Base-by-base conservation (phyloP, 2,797 vertebrate species). In the Bothrops alternatus region DNA sequence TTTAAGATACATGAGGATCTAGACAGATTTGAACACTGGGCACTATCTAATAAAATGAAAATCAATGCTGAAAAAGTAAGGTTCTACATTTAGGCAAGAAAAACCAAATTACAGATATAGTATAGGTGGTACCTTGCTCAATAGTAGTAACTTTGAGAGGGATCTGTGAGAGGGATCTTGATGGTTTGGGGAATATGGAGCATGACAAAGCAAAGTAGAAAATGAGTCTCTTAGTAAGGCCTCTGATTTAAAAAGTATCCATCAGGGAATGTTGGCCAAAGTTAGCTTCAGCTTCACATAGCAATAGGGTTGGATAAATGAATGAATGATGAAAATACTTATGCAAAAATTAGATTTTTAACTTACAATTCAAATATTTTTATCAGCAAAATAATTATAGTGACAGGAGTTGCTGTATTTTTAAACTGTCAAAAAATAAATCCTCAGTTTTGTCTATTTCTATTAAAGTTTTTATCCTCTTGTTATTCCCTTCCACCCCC, bases 381-480 rank as follows among this genome's bases (percentile, higher is more conserved):
- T 56, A 73, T 56, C n/a, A 90, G 6, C 65, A 78, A 90, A 78
- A 82, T 25, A 78, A 20, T 90, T 12, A 26, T 85, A 60, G 7
- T n/a, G 55, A 87, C 7, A 28, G 7, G 60, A 20, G 4, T 53
- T 56, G 11, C 3, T 87, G 13, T 25, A 65, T 8, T 91, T 87
- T 56, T 87, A 55, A 90, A 90, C 53, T 90, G 32, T 37, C 3
- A 32, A 58, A 14, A 78, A 90, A 47, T 28, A 65, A 47, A 8
- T 25, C 63, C 69, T 65, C 3, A 23, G 23, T 37, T 37, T 37
- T 37, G 32, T 73, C 18, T 50, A 32, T 32, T 90, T 87, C 60
- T 25, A 25, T n/a, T 23, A 42, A 32, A 26, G 69, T 92, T 61
- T 92, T 86, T 14, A 6, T 58, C 53, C 89, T 94, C 95, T 95